These are phyloP conservation scores for Chalcis sispes DNA, from an alignment of 2,888 invertebrate species.

Conservation along the genomic window DNA sequence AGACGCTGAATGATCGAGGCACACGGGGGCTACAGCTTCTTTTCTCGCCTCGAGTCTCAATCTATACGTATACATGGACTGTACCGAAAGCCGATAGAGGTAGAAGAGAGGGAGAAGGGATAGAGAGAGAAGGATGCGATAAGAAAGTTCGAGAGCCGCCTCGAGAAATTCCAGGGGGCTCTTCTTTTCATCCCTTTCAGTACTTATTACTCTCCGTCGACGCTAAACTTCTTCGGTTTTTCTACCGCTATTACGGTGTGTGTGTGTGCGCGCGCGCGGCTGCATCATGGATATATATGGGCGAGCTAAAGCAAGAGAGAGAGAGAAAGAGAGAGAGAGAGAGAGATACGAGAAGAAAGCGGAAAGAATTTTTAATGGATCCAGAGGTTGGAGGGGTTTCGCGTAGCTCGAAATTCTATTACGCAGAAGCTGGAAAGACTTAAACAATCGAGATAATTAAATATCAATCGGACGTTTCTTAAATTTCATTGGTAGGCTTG, in stretches of 20 bases:
- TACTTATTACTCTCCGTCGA: constrained; percentile 52
- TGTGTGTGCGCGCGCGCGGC: too few relatives aligned
- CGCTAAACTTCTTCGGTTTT: constrained; percentile 45
- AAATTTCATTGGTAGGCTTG: not conserved
- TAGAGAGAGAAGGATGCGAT: too few relatives aligned
- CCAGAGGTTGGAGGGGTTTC: constrained; percentile 18
- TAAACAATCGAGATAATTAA: constrained; percentile 55
- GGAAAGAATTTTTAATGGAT: constrained; percentile 52
- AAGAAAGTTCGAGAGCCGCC: constrained; percentile 56
- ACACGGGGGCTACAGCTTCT: constrained; percentile 5
- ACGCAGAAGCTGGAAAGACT: not conserved
- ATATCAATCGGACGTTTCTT: constrained; percentile 51
- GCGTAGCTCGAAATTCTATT: constrained; percentile 49
- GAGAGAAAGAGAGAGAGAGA: constrained; percentile 8
- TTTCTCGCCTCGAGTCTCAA: constrained; percentile 23
- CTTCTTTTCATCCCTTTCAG: constrained; percentile 56
- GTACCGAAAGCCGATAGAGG: too few relatives aligned
- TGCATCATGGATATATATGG: too few relatives aligned
- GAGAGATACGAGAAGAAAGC: constrained; percentile 10
- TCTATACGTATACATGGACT: too few relatives aligned
- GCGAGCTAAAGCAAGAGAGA: too few relatives aligned
- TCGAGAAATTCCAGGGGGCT: constrained; percentile 42
- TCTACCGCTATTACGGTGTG: too few relatives aligned
- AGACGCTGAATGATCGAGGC: constrained; percentile 22
- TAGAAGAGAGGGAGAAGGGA: not conserved